Base-by-base conservation (phyloP, 1,140 invertebrate genomes). In the Drosophila eugracilis region DNA sequence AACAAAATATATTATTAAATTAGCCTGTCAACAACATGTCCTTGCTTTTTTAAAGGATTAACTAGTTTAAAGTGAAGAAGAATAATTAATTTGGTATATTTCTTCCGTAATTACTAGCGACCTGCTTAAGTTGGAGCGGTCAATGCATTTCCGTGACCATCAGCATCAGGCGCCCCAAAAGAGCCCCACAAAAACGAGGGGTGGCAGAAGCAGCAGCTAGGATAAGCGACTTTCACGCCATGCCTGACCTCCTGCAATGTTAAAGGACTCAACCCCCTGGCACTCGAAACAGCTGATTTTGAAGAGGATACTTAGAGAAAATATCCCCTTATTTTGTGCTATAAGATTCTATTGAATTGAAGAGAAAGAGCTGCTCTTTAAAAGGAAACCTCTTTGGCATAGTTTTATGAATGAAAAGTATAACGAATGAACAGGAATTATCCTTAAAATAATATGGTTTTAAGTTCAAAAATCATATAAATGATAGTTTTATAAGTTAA, bases 171-270 rank as follows among this genome's bases (percentile, higher is more conserved):
- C 39, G 54, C 15, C 17, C 24, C 48, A 55, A 17, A 19, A 4
- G 9, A n/a, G 5, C 14, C 12, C 36, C 42, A 32, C 28, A 62
- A 53, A 37, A 42, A 39, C 10, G 12, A 21, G 17, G 63, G 17
- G 26, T n/a, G 34, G 15, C 14, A 42, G 26, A 15, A 45, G 55
- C 58, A 62, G 75, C 41, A 65, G 53, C 69, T 47, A 65, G 60
- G 59, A 65, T 62, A 73, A 63, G 57, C 42, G 57, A 73, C 69
- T 73, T 70, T 79, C 42, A 75, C 73, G 55, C 55, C 66, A 80
- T 77, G 62, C 77, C 77, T 86, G 81, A 85, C 81, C 81, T 85
- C 62, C 54, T 66, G 73, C 78, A 85, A 85, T 74, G 66, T 28
- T 76, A 67, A 80, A 65, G 72, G 37, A 63, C 77, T 86, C 66